Base-by-base conservation (phyloP, 2,797 vertebrate genomes). In the Xiphorhynchus erythropygius region DNA sequence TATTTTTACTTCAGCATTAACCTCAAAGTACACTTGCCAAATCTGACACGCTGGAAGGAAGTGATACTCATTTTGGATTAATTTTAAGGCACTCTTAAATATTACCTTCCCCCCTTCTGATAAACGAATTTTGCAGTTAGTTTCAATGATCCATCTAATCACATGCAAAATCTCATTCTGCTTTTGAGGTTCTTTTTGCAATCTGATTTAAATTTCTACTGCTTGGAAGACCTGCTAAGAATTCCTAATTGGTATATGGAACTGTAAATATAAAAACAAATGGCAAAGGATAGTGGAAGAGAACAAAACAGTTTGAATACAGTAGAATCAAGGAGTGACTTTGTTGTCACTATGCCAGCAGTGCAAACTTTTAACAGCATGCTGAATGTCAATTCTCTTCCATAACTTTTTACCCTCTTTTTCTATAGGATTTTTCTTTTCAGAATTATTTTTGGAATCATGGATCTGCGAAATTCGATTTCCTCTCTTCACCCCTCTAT, bases 151-250 rank as follows among this genome's bases (percentile, higher is more conserved):
- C 89, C 94, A 93, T 97, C 97, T 97, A 94, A n/a, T n/a, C n/a
- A n/a, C n/a, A n/a, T n/a, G n/a, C n/a, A n/a, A 97, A 97, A 93
- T 97, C 96, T 97, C 93, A 91, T 94, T 96, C 89, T 96, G 75
- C 90, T 97, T 96, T 92, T 95, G 95, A 97, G 93, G 87, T 76
- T 96, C 89, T 96, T 95, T 94, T 94, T 92, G 92, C 73, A 90
- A 92, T 92, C 93, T 96, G 94, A 96, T 98, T 97, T 97, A 97
- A 97, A 97, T 97, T 97, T 95, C 95, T 96, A 96, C 96, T 94
- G 87, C 96, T 98, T 96, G 91, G 88, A 93, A 97, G 87, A 93
- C 93, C 91, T 96, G 96, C 93, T 96, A 97, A 90, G 97, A 98
- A 97, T 97, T 95, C 95, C 95, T 97, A 98, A 97, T 97, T 97